Base-by-base conservation (phyloP, 2,888 invertebrate species). In the Leptura quadrifasciata region DNA sequence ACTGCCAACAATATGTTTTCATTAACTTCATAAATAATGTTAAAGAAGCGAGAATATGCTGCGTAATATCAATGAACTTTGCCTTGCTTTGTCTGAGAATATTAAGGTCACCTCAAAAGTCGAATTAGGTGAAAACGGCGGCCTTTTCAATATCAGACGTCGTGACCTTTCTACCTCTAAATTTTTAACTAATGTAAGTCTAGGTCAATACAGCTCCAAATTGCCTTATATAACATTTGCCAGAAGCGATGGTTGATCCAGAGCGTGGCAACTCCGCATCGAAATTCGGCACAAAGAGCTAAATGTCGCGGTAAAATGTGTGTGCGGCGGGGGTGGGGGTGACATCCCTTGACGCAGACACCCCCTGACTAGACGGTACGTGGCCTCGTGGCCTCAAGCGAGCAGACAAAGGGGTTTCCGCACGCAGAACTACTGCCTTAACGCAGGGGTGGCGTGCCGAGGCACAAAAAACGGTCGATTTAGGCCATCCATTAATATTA, bases 391-490 rank as follows among this genome's bases (percentile, higher is more conserved):
- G 76, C 81, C 79, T 81, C 78, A 75, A 80, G 77, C 77, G 69
- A 55, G 73, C 77, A 80, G 80, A 81, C 79, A 81, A 81, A 80
- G 79, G 79, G 81, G 79, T 80, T 81, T 81, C 81, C 81, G 81
- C 77, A 79, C 81, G 78, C 75, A 76, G 57, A 54, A 61, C 72
- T 57, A 20, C 47, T 39, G 20, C 39, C 39, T 39, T 20, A 64
- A 35, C 63, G 39, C 17, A 64, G 39, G 63, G 63, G 63, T 39
- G 63, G 39, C 63, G 39, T 64, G 63, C 12, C 20, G 63, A 12
- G 39, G 17, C 65, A 24, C 31, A 65, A 65, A 68, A 68, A 55
- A 55, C 52, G 35, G n/a, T 18, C 67, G 67, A 54, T 67, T 54
- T 67, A 27, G 67, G 47, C 27, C 67, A 47, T 54, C 52, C 67